A percentile compares a stretch with the other conserved stretches of the same genome.
Evolutionary conservation across 2,888 invertebrate species (phyloP).

Genomic region (Adelognathus sp.): DNA sequence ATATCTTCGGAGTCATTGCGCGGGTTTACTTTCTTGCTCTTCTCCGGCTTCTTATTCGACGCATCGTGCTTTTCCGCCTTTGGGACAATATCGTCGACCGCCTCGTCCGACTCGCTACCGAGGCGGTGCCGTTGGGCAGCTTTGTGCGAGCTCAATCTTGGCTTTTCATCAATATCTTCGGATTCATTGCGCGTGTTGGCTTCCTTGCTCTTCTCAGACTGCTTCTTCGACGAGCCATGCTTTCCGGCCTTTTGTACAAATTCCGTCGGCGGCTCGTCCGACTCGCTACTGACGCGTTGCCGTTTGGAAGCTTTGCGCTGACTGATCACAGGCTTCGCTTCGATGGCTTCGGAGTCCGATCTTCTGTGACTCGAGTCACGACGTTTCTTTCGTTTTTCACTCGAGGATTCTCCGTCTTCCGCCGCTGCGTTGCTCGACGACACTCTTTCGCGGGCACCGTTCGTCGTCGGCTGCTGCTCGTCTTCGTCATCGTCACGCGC

Average conservation of each 20-base stretch:
- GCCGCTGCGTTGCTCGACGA: not conserved
- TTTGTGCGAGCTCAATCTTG: not conserved
- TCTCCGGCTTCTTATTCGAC: not conserved
- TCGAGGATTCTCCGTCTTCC: not conserved
- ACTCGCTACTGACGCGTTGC: not conserved
- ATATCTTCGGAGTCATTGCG: too few relatives aligned
- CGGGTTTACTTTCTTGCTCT: not conserved
- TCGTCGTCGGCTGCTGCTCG: not conserved
- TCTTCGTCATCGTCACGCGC: not conserved
- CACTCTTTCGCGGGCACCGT: not conserved
- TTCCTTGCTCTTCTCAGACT: conserved; percentile 22
- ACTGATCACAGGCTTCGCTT: not conserved
- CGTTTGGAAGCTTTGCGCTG: not conserved
- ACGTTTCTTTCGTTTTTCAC: not conserved
- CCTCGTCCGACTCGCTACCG: not conserved
- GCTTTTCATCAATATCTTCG: not conserved
- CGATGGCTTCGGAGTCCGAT: not conserved
- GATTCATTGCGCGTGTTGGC: conserved; percentile 16
- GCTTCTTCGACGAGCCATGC: conserved; percentile 5
- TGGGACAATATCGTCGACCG: not conserved
- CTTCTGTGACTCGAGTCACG: not conserved
- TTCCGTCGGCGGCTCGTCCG: not conserved
- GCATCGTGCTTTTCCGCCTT: not conserved
- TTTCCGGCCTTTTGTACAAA: not conserved
- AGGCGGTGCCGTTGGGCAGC: too few relatives aligned